These are phyloP conservation scores for Alfaro cultratus DNA, from an alignment of 2,797 vertebrate species.

Conservation along the genomic window DNA sequence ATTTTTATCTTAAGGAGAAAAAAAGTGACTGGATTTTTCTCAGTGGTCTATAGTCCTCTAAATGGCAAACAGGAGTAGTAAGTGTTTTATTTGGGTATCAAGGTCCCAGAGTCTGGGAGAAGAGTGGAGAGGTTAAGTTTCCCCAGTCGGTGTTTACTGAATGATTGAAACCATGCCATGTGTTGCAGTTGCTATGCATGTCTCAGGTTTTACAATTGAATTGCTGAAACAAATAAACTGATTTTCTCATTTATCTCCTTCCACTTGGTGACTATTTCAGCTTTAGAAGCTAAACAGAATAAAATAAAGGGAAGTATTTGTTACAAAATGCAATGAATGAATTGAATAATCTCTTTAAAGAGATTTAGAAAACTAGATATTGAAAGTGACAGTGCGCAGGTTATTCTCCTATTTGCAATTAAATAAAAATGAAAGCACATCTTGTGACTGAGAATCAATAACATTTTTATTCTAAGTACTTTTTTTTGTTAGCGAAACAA, in stretches of 20 bases:
- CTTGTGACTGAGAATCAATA: background rate
- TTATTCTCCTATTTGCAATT: background rate
- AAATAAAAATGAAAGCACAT: background rate
- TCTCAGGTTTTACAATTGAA: background rate
- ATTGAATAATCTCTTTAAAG: background rate
- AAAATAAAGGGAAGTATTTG: background rate
- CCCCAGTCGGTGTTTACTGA: background rate
- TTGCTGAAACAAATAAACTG: background rate
- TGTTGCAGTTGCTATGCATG: background rate
- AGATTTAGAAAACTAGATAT: background rate
- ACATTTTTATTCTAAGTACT: background rate
- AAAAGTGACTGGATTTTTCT: background rate
- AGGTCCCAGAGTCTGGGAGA: background rate
- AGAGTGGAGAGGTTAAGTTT: background rate
- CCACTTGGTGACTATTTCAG: background rate
- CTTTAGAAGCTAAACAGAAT: background rate
- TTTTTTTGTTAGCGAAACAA: too few species aligned
- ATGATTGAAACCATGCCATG: background rate
- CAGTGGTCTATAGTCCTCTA: background rate
- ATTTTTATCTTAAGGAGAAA: background rate
- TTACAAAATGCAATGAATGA: background rate
- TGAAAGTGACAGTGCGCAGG: background rate
- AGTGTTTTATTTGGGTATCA: background rate
- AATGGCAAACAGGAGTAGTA: background rate
- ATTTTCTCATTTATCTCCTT: background rate